Base-by-base conservation (phyloP, 2,888 invertebrate genomes). In the Drosophila kambysellisi region DNA sequence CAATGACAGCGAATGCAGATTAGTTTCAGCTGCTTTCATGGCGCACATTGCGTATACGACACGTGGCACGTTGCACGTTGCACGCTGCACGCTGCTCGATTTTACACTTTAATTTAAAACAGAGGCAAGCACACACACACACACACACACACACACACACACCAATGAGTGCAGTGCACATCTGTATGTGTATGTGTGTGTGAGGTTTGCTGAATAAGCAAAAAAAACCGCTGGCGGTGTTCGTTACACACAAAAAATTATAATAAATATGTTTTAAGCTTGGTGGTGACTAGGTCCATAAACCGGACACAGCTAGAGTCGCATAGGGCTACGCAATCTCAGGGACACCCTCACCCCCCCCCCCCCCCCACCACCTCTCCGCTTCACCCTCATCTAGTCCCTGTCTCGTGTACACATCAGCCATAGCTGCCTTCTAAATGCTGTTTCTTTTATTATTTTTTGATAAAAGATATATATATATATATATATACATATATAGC, bases 31-130 rank as follows among this genome's bases (percentile, higher is more conserved):
- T 54, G 9, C 50, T 46, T 57, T 39, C 30, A 29, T 48, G 33
- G 33, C 17, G 64, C 71, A 69, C 60, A 60, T 79, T 75, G 75
- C 70, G 67, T 59, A 80, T 80, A 78, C 71, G 81, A 53, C 65
- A 51, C 62, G 74, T 69, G 64, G 70, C 46, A 77, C 62, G 74
- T 69, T 66, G 70, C 46, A 77, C 69, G 70, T 51, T 32, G 62
- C 39, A 60, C 52, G 68, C 57, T 82, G 20, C 20, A 46, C 67
- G 63, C 52, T 33, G 62, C 43, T 67, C 59, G 70, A 59, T 83
- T 69, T 76, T 70, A 70, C 58, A 77, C 67, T 72, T 75, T 82
- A 84, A 87, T 84, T 83, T 83, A 79, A 76, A 70, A 51, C 69
- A 63, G 25, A 63, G 56, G 48, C 71, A 46, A 29, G 39, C 33